Conservation (phyloP, 30 jellyfish, hydroid and myxozoan genomes). For the Euphysa ruthae region DNA sequence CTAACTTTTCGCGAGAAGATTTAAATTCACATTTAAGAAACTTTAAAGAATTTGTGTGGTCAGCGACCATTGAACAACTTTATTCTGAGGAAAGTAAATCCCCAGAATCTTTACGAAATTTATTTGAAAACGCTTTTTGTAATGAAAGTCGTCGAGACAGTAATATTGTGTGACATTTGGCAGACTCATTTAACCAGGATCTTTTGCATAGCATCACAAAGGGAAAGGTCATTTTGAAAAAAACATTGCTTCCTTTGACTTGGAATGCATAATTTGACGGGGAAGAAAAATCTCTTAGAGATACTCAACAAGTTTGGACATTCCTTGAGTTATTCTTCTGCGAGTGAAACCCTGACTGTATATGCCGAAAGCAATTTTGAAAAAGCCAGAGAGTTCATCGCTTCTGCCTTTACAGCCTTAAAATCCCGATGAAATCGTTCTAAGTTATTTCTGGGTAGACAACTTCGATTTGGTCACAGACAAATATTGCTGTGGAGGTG, state of each 20-base stretch:
- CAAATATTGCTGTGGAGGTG: background rate
- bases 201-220: too few species aligned
- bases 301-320: slow-evolving; percentile 24
- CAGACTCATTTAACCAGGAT: slow-evolving; percentile 6
- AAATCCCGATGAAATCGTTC: slow-evolving; percentile 17
- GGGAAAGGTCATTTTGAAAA: slow-evolving; percentile 7
- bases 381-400: background rate
- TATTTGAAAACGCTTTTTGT: too few species aligned
- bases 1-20: too few species aligned
- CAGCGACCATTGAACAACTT: too few species aligned
- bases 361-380: slow-evolving; percentile 9
- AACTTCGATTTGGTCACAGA: slow-evolving; percentile 19
- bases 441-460: slow-evolving; percentile 17
- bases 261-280: slow-evolving; percentile 26
- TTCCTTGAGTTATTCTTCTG: slow-evolving; percentile 22
- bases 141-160: too few species aligned
- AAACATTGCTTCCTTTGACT: slow-evolving; percentile 23
- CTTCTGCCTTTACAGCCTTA: slow-evolving; percentile 15
- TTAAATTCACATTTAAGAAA: too few species aligned
- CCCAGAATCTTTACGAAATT: too few species aligned
- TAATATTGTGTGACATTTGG: background rate
- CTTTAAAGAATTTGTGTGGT: too few species aligned
- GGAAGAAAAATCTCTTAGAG: slow-evolving; percentile 18
- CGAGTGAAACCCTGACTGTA: slow-evolving; percentile 15
- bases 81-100: too few species aligned